Conservation (phyloP, 2,113 vertebrate genomes). For the Lethenteron reissneri region DNA sequence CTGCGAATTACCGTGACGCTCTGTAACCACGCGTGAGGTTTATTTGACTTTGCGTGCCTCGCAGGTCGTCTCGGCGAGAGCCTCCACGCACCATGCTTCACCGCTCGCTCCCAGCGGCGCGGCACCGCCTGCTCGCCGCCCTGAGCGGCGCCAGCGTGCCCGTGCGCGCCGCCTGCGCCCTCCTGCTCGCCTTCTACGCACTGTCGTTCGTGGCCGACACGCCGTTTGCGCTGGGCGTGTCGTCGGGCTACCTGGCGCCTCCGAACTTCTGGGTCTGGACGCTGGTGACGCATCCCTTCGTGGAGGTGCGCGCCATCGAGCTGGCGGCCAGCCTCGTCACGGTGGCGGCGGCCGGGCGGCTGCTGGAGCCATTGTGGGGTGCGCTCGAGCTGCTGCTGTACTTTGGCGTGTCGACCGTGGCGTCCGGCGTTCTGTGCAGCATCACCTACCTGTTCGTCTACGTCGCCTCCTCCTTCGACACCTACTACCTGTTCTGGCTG, state of each 20-base stretch:
- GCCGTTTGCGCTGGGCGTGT: conserved; percentile 42
- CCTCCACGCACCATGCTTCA: too few species aligned
- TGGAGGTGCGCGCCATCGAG: conserved; percentile 51
- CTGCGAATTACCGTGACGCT: too few species aligned
- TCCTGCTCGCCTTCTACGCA: conserved; percentile 43
- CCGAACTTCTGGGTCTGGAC: conserved; percentile 96
- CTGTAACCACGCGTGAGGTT: too few species aligned
- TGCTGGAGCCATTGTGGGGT: conserved; percentile 87
- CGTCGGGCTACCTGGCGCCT: conserved; percentile 72
- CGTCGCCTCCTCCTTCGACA: conserved; percentile 46
- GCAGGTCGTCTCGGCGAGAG: too few species aligned
- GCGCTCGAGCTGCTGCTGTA: conserved; percentile 84
- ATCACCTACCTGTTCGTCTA: conserved; percentile 75
- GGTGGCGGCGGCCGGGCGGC: conserved; percentile 47
- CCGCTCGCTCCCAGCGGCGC: too few species aligned
- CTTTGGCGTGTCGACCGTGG: conserved; percentile 65
- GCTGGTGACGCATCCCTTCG: conserved; percentile 56
- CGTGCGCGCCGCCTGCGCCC: too few species aligned
- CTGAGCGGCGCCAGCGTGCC: too few species aligned
- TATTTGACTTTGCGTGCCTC: too few species aligned
- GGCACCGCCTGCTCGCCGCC: too few species aligned
- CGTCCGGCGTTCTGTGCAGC: conserved; percentile 58
- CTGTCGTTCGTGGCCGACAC: conserved; percentile 59
- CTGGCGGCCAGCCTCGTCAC: conserved; percentile 47
- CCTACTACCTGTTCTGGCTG: conserved; percentile 53